Percentiles rank a stretch among this genome's conserved stretches.
Conservation (phyloP, 2,888 invertebrate species). For the Lochmaea crataegi region DNA sequence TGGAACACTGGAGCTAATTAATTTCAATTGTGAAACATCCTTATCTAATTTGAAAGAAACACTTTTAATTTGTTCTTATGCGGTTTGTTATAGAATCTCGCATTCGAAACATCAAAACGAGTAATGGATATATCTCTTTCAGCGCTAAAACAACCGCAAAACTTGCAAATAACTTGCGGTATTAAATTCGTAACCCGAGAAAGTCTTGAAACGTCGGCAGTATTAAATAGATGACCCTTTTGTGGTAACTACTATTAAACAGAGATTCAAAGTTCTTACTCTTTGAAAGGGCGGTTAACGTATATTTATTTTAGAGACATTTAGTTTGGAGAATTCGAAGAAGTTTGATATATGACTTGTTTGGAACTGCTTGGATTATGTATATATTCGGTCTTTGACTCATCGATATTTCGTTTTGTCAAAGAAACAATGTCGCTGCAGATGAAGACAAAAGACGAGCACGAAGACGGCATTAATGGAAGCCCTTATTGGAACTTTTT, state of each 20-base stretch:
- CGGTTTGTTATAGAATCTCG: not conserved
- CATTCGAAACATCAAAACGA: not conserved
- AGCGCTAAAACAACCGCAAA: slow-evolving; percentile 6
- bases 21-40: too few species aligned
- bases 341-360: slow-evolving; percentile 45
- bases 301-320: slow-evolving; percentile 39
- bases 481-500: too few species aligned
- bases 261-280: slow-evolving; percentile 25
- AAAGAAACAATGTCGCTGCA: not conserved
- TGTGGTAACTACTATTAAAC: slow-evolving; percentile 26
- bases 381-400: not conserved
- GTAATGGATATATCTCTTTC: not conserved
- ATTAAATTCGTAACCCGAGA: slow-evolving; percentile 16
- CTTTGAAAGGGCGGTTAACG: slow-evolving; percentile 14
- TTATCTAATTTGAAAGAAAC: too few species aligned
- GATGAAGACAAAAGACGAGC: too few species aligned
- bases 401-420: not conserved
- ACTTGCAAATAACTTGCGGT: slow-evolving; percentile 15
- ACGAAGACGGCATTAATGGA: too few species aligned
- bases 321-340: slow-evolving; percentile 46
- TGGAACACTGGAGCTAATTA: too few species aligned
- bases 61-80: not conserved
- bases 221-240: slow-evolving; percentile 38
- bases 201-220: slow-evolving; percentile 8
- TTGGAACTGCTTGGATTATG: not conserved